Evolutionary conservation across 2,797 vertebrate genomes (phyloP).

Genomic region (Liasis olivaceus): DNA sequence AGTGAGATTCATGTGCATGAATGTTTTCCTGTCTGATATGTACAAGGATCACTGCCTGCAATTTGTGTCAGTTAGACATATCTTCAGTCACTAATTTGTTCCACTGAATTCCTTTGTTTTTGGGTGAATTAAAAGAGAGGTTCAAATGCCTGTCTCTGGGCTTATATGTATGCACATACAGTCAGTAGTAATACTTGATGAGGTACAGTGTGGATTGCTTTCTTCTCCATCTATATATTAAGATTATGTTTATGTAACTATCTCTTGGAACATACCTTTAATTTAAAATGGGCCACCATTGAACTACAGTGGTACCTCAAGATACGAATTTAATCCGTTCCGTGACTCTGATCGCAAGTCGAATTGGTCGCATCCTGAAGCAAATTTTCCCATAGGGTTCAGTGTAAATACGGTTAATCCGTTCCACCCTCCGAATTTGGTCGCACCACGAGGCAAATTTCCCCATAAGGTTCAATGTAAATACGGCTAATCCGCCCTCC

Average conservation of each 20-base stretch:
- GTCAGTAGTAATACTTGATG: not conserved
- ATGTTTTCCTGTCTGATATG: constrained; percentile 3
- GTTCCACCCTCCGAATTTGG: too few species aligned
- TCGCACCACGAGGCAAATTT: too few species aligned
- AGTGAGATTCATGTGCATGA: constrained; percentile 20
- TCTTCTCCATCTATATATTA: not conserved
- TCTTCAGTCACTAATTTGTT: not conserved
- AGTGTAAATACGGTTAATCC: too few species aligned
- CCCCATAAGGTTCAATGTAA: too few species aligned
- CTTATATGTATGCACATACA: not conserved
- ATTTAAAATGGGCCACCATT: not conserved
- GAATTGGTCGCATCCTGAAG: too few species aligned
- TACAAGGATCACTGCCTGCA: not conserved
- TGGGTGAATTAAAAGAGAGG: not conserved
- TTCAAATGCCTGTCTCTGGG: not conserved
- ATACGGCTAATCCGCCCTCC: too few species aligned
- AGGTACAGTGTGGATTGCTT: not conserved
- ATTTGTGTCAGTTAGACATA: not conserved
- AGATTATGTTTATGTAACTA: not conserved
- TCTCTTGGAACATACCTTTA: not conserved
- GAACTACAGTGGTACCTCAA: too few species aligned
- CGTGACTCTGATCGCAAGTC: too few species aligned
- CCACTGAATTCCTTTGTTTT: not conserved
- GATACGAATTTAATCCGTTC: too few species aligned
- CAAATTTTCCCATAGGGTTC: too few species aligned